These are phyloP conservation scores for Trachythela sp. DNA, from an alignment of 64 coral and sea anemone genomes.

Conservation along the genomic window DNA sequence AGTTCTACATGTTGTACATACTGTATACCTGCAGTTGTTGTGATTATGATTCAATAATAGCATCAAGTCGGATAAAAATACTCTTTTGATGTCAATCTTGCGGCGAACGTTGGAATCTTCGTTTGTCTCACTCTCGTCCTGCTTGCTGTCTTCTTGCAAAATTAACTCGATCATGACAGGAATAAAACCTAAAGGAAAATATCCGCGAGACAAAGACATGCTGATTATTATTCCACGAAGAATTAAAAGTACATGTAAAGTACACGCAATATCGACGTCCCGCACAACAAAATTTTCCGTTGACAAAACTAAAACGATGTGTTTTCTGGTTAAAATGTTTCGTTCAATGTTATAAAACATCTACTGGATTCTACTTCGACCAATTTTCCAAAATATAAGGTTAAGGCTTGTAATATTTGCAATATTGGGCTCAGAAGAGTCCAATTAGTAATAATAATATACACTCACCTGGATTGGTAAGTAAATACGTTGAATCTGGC, in stretches of 20 bases:
- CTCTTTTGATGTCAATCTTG: slow-evolving; percentile 71
- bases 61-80: slow-evolving; percentile 88
- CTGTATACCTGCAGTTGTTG: slow-evolving; percentile 71
- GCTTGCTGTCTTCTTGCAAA: background rate
- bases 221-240: no score
- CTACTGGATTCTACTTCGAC: no score
- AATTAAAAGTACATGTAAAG: no score
- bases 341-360: no score
- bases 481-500: slow-evolving; percentile 56
- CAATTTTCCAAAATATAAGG: no score
- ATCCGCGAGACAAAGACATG: no score
- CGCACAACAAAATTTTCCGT: no score
- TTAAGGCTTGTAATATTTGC: no score
- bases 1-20: background rate
- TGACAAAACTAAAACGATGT: no score
- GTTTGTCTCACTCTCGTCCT: background rate
- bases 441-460: background rate
- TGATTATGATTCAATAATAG: slow-evolving; percentile 86
- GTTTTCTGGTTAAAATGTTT: no score
- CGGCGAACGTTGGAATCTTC: background rate
- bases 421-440: no score
- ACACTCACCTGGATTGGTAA: slow-evolving; percentile 82
- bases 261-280: no score
- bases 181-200: background rate
- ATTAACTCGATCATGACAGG: slow-evolving; percentile 18